phyloP scores from a whole-genome alignment of 2,113 vertebrate species.

The Bufo gargarizans region DNA sequence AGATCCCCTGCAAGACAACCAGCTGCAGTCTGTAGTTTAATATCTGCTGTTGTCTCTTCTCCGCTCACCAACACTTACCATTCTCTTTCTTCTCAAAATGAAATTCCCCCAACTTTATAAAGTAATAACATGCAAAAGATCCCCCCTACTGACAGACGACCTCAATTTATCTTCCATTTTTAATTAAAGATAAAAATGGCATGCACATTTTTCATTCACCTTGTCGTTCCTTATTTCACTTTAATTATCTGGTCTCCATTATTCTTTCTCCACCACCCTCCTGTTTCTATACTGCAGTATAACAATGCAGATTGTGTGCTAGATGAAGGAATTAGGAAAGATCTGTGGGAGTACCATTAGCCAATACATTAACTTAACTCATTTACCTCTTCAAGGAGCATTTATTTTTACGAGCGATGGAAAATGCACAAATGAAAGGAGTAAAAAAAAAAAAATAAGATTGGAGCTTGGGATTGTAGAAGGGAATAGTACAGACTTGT shows the following conservation, averaged over 20 bases:
- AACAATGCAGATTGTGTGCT: conserved; percentile 54
- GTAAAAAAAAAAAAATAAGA: conserved; percentile 8
- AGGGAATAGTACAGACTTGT: neutral
- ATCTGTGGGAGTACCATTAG: conserved; percentile 57
- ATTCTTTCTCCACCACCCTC: conserved; percentile 52
- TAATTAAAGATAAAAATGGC: conserved; percentile 59
- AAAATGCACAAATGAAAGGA: conserved; percentile 41
- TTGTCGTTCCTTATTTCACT: conserved; percentile 55
- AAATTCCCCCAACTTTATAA: conserved; percentile 40
- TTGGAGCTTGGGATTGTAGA: conserved; percentile 11
- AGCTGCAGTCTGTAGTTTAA: neutral
- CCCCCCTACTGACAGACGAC: conserved; percentile 43
- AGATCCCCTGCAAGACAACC: neutral
- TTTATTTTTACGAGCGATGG: conserved; percentile 54
- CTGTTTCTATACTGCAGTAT: conserved; percentile 41
- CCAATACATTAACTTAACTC: conserved; percentile 57
- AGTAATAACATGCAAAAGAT: conserved; percentile 42
- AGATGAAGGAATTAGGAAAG: conserved; percentile 54
- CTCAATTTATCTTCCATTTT: conserved; percentile 54
- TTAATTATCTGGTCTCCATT: conserved; percentile 58
- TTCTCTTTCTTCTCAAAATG: conserved; percentile 23
- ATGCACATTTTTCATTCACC: conserved; percentile 57
- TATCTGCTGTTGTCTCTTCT: neutral
- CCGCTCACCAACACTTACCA: neutral
- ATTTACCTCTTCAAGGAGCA: conserved; percentile 54